Percentiles rank a stretch among this genome's conserved stretches.
These are phyloP conservation scores for Calliopum simillimum DNA, from an alignment of 2,888 invertebrate genomes.

Conservation along the genomic window DNA sequence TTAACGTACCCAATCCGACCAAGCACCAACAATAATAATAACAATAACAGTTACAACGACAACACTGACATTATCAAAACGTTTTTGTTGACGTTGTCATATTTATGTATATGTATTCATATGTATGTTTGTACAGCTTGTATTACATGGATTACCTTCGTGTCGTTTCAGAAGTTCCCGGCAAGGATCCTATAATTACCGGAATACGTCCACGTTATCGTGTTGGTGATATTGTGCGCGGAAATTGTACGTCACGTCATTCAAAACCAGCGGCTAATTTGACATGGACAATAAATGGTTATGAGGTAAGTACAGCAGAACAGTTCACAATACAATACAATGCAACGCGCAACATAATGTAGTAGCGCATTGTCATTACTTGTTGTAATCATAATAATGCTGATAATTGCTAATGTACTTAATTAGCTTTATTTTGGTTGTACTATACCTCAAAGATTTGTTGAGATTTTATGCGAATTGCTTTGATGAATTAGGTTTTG, in stretches of 20 bases:
- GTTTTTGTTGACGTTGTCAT: not conserved
- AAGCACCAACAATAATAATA: not conserved
- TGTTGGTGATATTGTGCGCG: conserved; percentile 67
- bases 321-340: no score
- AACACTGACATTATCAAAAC: not conserved
- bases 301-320: conserved; percentile 55
- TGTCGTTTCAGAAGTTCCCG: conserved; percentile 66
- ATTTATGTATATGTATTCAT: no score
- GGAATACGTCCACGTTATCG: conserved; percentile 68
- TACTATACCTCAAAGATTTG: no score
- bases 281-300: conserved; percentile 69
- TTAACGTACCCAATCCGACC: conserved; percentile 5
- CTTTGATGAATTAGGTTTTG: no score
- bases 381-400: no score
- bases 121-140: no score
- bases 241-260: conserved; percentile 68
- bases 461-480: no score
- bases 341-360: no score
- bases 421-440: no score
- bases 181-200: conserved; percentile 67
- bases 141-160: conserved; percentile 18
- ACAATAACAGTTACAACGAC: not conserved
- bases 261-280: conserved; percentile 70
- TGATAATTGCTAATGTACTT: no score
- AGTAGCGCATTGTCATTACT: no score